Evolutionary conservation across 2,113 vertebrate species (phyloP), one percentile per base, ranked within the genome.

Genomic region (Gadus chalcogrammus): DNA sequence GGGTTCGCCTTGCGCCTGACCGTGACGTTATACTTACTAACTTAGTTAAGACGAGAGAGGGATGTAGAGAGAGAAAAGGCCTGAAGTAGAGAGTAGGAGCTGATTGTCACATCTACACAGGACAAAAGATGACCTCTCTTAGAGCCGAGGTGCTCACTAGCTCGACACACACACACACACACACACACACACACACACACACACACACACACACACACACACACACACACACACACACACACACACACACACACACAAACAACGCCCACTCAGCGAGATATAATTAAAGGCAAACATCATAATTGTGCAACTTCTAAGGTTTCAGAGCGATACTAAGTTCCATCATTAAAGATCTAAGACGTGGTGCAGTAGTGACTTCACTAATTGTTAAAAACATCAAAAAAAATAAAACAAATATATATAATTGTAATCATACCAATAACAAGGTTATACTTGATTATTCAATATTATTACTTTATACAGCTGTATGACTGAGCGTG

Each of bases 51-150:
- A 69, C 90, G 85, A 82, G 84, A 91, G 55, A 92, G 70, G 72
- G 92, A 92, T 74, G 91, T 91, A 91, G 90, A 93, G 68, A 88
- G 80, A 79, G 87, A 91, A 79, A 93, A 88, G 76, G 82, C 85
- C 67, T 90, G 88, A 80, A 93, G 90, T 3, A 20, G 20, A 20
- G 20, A 20, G 20, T 20, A 20, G 20, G 20, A 20, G 20, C 63
- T 74, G 78, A 91, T 78, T 5, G 76, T 84, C 67, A 80, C 87
- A 88, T 88, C 90, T 91, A 90, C 72, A 90, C 78, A 86, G 82
- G 82, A 92, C 74, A 93, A 79, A 91, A 69, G 64, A 81, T 0
- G 68, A 71, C 89, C 90, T 90, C 70, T 84, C 77, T 70, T 69
- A 28, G 71, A 20, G 31, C 18, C n/a, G 24, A 7, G 42, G 11